Evolutionary conservation across 92 coral and sea anemone genomes (phyloP), one percentile per base, ranked within the genome.

Genomic region (Actinostola sp.): DNA sequence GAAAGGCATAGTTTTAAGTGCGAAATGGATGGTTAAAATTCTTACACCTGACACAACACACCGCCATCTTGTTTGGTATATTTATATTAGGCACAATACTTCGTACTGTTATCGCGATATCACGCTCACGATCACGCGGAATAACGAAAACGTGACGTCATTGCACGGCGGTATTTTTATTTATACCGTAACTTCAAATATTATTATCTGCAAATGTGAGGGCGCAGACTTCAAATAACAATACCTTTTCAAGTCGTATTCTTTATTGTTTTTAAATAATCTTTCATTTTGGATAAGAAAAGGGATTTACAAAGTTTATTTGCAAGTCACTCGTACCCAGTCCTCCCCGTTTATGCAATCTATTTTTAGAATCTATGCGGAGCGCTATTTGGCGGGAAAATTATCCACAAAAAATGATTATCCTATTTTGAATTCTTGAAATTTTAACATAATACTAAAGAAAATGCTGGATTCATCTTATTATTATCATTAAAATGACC

Each of bases 51-150:
- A 45, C 63, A 45, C 53, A 21, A n/a, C 60, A 15, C 52, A 11
- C 80, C 73, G 45, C 72, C 73, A 75, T 75, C 25, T 75, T 75
- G 52, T 1, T 45, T 57, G 5, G 63, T 50, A 56, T 68, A 68
- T 68, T 68, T 52, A 36, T 68, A 68, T 68, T 56, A 31, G 38
- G 58, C 74, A 68, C 56, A 30, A 36, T 29, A 51, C 54, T 43
- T 41, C 36, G 21, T 42, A 39, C 51, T 39, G 51, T n/a, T 64
- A 31, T 39, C 70, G 70, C 34, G 34, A 64, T 43, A 64, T 64
- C 52, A 43, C 73, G 71, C 71, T 49, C 53, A 19, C 53, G 53
- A 17, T 6, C 19, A 36, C 42, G 11, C 4, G 66, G 66, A n/a
- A 35, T 20, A 61, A 61, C 44, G 44, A 61, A 34, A 3, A 3